Evolutionary conservation across 2,113 vertebrate genomes (phyloP).

Genomic region (Pangasianodon hypophthalmus): DNA sequence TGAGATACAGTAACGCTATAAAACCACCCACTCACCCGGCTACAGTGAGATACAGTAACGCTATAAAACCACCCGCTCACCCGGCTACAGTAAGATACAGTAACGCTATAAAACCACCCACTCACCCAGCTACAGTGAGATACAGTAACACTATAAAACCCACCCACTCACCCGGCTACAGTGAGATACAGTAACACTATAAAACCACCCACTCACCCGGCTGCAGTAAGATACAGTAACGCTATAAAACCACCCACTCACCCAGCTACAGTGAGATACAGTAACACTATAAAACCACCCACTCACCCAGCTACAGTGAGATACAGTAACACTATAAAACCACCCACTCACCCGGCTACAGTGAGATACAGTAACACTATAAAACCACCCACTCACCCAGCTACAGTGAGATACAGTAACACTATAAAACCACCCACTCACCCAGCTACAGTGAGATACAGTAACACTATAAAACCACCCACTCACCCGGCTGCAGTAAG

Average conservation of each 20-base stretch:
- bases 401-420: slow-evolving; percentile 77
- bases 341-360: neutral
- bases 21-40: neutral
- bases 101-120: neutral
- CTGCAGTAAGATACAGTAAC: neutral
- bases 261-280: slow-evolving; percentile 77
- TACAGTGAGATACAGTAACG: neutral
- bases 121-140: neutral
- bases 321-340: slow-evolving; percentile 40
- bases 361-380: neutral
- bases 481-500: too few species aligned
- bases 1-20: neutral
- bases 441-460: too few species aligned
- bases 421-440: too few species aligned
- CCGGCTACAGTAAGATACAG: neutral
- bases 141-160: neutral
- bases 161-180: neutral
- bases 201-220: neutral
- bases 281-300: neutral
- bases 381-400: slow-evolving; percentile 67
- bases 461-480: too few species aligned
- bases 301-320: slow-evolving; percentile 78
- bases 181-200: neutral
- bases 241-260: slow-evolving; percentile 62
- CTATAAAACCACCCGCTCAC: neutral